Conservation (phyloP, 2,113 vertebrate genomes). For the Baryphthengus martii region DNA sequence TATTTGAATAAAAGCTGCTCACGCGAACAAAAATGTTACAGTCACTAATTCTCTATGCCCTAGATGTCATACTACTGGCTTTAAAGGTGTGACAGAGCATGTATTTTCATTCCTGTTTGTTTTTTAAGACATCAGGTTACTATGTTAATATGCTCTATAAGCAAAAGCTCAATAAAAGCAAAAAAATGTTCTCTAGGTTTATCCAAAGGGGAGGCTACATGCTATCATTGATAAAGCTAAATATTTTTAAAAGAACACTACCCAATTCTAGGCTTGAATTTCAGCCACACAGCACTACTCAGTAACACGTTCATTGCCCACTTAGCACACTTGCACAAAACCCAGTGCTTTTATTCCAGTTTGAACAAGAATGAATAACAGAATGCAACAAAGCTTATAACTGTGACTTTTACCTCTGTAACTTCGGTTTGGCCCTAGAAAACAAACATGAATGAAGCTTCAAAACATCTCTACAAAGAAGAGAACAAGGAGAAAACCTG, state of each 20-base stretch:
- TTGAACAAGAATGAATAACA: not conserved
- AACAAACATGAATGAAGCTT: not conserved
- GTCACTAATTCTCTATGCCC: not conserved
- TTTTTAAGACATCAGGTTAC: not conserved
- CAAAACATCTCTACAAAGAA: not conserved
- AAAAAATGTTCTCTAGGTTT: not conserved
- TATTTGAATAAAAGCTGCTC: not conserved
- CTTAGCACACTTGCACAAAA: not conserved
- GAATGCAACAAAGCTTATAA: not conserved
- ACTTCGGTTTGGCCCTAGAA: not conserved
- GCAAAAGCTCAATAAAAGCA: not conserved
- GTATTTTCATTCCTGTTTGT: not conserved
- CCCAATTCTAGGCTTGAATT: constrained; percentile 21
- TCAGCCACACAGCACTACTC: not conserved
- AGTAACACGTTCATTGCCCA: not conserved
- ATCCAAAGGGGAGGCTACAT: not conserved
- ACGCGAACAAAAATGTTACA: not conserved
- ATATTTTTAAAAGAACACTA: not conserved
- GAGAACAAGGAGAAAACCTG: not conserved
- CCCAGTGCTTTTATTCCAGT: not conserved
- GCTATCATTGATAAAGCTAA: not conserved
- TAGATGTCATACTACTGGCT: not conserved
- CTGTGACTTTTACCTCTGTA: not conserved
- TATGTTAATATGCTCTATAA: not conserved
- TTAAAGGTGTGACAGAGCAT: accelerated